Conservation (phyloP, 2,113 vertebrate species). For the Ictidomys tridecemlineatus region DNA sequence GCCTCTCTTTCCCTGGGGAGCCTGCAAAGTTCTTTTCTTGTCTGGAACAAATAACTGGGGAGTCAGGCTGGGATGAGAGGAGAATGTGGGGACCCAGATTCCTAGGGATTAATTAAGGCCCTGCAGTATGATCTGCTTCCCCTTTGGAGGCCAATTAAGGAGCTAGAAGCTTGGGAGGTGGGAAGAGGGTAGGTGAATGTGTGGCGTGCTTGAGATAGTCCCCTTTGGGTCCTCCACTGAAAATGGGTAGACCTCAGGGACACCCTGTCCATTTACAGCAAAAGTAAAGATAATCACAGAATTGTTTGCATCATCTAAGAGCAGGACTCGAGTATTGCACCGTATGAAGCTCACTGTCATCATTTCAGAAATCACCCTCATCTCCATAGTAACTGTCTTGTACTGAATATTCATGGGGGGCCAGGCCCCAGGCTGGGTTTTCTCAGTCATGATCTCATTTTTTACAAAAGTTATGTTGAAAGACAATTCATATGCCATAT, state of each 20-base stretch:
- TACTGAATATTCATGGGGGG: neutral
- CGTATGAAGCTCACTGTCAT: neutral
- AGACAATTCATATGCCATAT: neutral
- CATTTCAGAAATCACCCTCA: neutral
- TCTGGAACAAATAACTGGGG: slow-evolving; percentile 47
- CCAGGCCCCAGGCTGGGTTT: neutral
- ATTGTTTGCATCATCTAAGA: neutral
- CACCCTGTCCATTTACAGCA: neutral
- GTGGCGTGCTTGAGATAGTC: neutral
- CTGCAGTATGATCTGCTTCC: neutral
- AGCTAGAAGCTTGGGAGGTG: slow-evolving; percentile 8
- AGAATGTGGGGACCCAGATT: neutral
- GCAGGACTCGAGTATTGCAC: no score
- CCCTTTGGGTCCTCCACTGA: neutral
- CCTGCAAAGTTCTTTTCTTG: slow-evolving; percentile 63
- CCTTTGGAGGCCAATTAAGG: slow-evolving; percentile 70
- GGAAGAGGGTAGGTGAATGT: neutral
- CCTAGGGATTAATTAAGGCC: slow-evolving; percentile 73
- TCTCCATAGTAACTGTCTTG: neutral
- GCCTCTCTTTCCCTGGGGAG: slow-evolving; percentile 25
- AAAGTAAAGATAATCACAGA: slow-evolving; percentile 10
- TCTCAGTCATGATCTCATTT: neutral
- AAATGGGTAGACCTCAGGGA: neutral
- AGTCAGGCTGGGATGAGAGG: neutral
- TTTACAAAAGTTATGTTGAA: neutral